Conservation (phyloP, 2,113 vertebrate genomes). For the Megaptera novaeangliae region DNA sequence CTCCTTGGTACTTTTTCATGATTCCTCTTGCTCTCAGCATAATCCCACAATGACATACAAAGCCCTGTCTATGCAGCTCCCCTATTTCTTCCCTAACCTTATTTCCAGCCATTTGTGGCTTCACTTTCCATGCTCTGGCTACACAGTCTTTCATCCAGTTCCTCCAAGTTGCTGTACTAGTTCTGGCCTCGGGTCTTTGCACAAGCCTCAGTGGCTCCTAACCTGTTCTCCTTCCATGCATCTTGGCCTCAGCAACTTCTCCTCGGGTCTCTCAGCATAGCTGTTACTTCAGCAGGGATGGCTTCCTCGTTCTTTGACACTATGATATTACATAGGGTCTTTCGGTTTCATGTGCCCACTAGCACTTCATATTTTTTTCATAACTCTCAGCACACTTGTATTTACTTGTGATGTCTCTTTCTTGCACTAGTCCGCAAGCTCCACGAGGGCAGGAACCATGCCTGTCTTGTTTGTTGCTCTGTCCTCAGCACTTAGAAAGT, state of each 20-base stretch:
- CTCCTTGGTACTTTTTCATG: not conserved
- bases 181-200: slow-evolving; percentile 6
- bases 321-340: not conserved
- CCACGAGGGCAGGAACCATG: not conserved
- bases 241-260: not conserved
- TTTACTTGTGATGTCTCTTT: not conserved
- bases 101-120: not conserved
- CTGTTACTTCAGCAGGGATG: not conserved
- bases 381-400: not conserved
- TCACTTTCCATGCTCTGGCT: not conserved
- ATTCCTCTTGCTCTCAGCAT: not conserved
- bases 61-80: not conserved
- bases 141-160: not conserved
- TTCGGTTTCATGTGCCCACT: not conserved
- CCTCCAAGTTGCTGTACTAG: not conserved
- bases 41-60: not conserved
- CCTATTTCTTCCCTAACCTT: not conserved
- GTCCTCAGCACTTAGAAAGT: not conserved
- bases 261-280: not conserved
- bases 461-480: not conserved
- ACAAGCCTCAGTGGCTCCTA: not conserved
- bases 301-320: not conserved
- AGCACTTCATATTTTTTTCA: not conserved
- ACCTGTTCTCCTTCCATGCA: not conserved
- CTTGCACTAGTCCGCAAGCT: not conserved